Conservation (phyloP, 2,113 vertebrate genomes). For the Antigone vipio region DNA sequence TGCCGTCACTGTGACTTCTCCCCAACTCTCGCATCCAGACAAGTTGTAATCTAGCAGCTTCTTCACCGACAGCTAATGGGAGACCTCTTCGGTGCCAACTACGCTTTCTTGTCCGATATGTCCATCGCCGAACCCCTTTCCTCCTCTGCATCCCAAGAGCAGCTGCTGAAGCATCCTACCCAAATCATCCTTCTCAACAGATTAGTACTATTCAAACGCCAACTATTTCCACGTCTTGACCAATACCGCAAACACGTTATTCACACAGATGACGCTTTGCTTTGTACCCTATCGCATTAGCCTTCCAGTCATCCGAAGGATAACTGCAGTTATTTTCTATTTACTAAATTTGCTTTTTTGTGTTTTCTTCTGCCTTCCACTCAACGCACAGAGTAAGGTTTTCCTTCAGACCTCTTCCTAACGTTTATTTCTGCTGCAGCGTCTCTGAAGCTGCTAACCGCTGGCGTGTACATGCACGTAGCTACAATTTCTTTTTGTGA, state of each 20-base stretch:
- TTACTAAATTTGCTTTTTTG: neutral
- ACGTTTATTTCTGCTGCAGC: neutral
- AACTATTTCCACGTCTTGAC: neutral
- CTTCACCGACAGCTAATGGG: accelerated
- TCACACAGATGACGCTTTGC: neutral
- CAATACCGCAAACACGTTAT: neutral
- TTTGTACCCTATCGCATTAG: no score
- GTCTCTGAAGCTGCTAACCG: neutral
- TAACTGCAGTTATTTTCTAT: neutral
- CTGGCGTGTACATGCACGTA: accelerated
- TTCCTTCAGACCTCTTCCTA: neutral
- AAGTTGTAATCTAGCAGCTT: no score
- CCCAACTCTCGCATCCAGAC: no score
- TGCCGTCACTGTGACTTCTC: accelerated
- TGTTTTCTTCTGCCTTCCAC: neutral
- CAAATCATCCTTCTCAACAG: no score
- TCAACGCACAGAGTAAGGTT: no score
- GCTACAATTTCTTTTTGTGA: accelerated
- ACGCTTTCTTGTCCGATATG: accelerated
- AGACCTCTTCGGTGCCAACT: neutral
- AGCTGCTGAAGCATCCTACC: neutral
- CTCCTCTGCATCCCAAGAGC: accelerated
- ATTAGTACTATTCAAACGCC: neutral
- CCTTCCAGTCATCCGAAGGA: neutral
- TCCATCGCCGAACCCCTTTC: neutral